Base-by-base conservation (phyloP, 2,797 vertebrate species). In the Pangasius djambal region DNA sequence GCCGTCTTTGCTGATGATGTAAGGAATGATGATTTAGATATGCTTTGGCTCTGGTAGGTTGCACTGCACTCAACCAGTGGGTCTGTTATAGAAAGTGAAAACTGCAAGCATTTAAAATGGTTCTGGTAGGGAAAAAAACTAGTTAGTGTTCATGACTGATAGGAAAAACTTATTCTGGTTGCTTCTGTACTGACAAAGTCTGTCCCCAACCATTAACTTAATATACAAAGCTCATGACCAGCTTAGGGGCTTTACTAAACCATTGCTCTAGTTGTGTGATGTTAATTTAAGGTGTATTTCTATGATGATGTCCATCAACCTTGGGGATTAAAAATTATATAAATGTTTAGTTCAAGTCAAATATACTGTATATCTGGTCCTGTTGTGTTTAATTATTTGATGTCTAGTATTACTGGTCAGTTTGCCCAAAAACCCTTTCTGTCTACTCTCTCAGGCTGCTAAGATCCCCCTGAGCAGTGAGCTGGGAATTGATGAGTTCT, bases 381-480 rank as follows among this genome's bases (percentile, higher is more conserved):
- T 52, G 63, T 28, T 34, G 40, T 85, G 18, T 78, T 90, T 86
- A 84, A 89, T 89, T 89, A 75, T 87, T 57, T 87, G 63, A 63
- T 86, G 2, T 15, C 37, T 44, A 63, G 13, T 63, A 48, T 65
- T 83, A 48, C 16, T 37, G 65, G 74, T 88, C 65, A 77, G 25
- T 86, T 90, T 90, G 7, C 6, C n/a, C 37, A 5, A 63, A 63
- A 61, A 48, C 40, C 69, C 91, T 87, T 88, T 89, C 90, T 92
- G 55, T 91, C 79, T 83, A 65, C 79, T 91, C 89, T 57, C 59
- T 87, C 88, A 97, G 96, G 96, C 96, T 91, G 96, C 96, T 70
- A 97, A 97, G 93, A 96, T 97, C 92, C 96, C 96, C 70, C 89
- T 95, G 91, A 95, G 95, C 94, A 94, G 87, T 70, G 96, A 97